Percentiles rank a stretch among this genome's conserved stretches.
phyloP scores from a whole-genome alignment of 1,140 invertebrate species.

The Phortica variegata region DNA sequence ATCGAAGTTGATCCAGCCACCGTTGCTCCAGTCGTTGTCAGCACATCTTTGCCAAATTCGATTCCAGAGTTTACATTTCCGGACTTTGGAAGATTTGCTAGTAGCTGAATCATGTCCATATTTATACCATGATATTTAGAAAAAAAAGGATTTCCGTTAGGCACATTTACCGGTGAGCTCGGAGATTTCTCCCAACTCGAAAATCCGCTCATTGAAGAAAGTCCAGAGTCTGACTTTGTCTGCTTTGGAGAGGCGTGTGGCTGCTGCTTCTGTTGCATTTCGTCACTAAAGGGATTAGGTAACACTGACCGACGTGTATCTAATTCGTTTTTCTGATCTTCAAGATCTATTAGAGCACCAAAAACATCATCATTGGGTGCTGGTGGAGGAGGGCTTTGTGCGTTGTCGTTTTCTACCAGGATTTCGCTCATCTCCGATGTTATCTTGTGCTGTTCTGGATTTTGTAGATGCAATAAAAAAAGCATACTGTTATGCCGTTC shows the following conservation, averaged over 20 bases:
- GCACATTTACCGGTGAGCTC: conserved; percentile 62
- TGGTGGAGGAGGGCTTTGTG: conserved; percentile 76
- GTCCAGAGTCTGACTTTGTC: conserved; percentile 73
- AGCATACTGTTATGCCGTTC: conserved; percentile 55
- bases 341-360: neutral
- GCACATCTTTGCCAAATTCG: neutral
- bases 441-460: conserved; percentile 38
- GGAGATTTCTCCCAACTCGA: conserved; percentile 82
- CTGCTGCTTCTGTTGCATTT: conserved; percentile 6
- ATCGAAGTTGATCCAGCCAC: neutral
- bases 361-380: conserved; percentile 61
- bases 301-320: too few relatives aligned
- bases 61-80: neutral
- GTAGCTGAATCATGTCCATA: conserved; percentile 11
- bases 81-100: neutral
- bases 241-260: conserved; percentile 68
- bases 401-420: conserved; percentile 49
- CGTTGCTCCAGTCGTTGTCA: neutral
- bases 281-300: conserved; percentile 25
- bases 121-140: conserved; percentile 19
- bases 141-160: conserved; percentile 10
- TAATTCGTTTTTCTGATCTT: too few relatives aligned
- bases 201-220: conserved; percentile 84
- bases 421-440: conserved; percentile 23
- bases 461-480: conserved; percentile 49